Conservation (phyloP, 1,140 invertebrate species). For the Ips typographus region DNA sequence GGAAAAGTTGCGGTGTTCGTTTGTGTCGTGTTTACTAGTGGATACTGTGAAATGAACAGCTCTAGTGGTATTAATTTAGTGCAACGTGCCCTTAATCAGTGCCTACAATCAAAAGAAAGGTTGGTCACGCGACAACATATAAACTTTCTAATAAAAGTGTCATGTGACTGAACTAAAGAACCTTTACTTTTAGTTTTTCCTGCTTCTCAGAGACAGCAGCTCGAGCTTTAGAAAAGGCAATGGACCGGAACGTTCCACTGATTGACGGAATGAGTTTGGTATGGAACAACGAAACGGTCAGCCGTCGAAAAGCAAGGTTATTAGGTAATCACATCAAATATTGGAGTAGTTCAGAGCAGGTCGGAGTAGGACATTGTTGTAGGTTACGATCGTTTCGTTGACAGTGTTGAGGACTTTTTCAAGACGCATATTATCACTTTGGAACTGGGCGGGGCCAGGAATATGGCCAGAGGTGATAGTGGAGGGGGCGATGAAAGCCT, state of each 20-base stretch:
- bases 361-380: not conserved
- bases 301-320: constrained; percentile 26
- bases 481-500: constrained; percentile 21
- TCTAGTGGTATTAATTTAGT: constrained; percentile 6
- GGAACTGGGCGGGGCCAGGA: constrained; percentile 35
- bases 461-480: not conserved
- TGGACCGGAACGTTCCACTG: constrained; percentile 44
- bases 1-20: constrained; percentile 2
- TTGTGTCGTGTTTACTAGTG: constrained; percentile 2
- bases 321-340: not conserved
- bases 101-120: constrained; percentile 11
- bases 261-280: constrained; percentile 42
- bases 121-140: not conserved
- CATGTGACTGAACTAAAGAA: not conserved
- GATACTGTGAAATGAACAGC: constrained; percentile 1
- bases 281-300: constrained; percentile 39
- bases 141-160: not conserved
- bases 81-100: constrained; percentile 10
- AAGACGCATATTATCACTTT: constrained; percentile 44
- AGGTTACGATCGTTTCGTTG: constrained; percentile 30
- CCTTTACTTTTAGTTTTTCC: constrained; percentile 26
- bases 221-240: constrained; percentile 39
- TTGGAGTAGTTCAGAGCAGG: too few species aligned
- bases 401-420: constrained; percentile 41
- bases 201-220: constrained; percentile 45